phyloP scores from a whole-genome alignment of 2,888 invertebrate genomes.

The Acrobasis consociella region DNA sequence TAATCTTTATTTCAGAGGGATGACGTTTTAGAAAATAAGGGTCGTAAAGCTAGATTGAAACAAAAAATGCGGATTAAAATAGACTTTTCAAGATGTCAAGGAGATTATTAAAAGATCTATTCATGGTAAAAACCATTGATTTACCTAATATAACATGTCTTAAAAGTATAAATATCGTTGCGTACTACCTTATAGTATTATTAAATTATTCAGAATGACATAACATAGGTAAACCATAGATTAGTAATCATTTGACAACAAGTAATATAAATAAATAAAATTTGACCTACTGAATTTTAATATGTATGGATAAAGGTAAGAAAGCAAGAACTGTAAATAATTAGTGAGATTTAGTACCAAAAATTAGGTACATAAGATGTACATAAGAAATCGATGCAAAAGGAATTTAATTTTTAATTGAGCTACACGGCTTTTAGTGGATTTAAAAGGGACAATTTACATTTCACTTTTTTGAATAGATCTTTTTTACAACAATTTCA shows the following conservation, averaged over 20 bases:
- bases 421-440: conserved; percentile 36
- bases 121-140: too few relatives aligned
- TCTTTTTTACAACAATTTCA: too few relatives aligned
- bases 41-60: conserved; percentile 9
- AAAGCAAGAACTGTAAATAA: conserved; percentile 27
- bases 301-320: background rate
- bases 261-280: background rate
- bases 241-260: background rate
- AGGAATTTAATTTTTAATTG: conserved; percentile 65
- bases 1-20: conserved; percentile 32
- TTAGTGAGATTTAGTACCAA: conserved; percentile 31
- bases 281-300: background rate
- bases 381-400: conserved; percentile 58
- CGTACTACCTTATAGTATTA: too few relatives aligned
- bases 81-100: too few relatives aligned
- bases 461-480: background rate
- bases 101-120: too few relatives aligned
- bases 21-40: conserved; percentile 21
- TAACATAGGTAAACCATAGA: background rate
- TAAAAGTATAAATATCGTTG: too few relatives aligned
- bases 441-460: conserved; percentile 20
- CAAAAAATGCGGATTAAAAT: background rate
- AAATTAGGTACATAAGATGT: conserved; percentile 36
- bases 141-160: too few relatives aligned
- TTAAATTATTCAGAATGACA: too few relatives aligned